A percentile compares a stretch with the other conserved stretches of the same genome.
Evolutionary conservation across 2,888 invertebrate genomes (phyloP).

Genomic region (Apocheima hispidaria): DNA sequence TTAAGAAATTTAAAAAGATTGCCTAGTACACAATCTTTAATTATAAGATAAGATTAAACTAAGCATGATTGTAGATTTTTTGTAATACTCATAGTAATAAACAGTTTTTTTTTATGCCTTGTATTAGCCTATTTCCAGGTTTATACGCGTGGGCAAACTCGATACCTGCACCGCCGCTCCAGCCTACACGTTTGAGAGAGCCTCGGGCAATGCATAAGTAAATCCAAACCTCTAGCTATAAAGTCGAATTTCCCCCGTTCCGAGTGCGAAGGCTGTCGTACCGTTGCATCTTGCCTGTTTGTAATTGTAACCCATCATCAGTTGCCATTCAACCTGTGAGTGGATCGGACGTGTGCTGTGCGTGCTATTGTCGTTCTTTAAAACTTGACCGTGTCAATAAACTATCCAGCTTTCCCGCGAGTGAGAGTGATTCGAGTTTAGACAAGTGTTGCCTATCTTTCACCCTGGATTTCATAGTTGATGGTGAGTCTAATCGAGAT

Average conservation of each 20-base stretch:
- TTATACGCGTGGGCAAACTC: slow-evolving; percentile 51
- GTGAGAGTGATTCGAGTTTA: slow-evolving; percentile 53
- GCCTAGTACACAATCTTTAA: too few relatives aligned
- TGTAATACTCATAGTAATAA: background rate
- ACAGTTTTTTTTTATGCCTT: background rate
- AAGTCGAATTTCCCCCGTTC: slow-evolving; percentile 55
- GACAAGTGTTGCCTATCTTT: slow-evolving; percentile 44
- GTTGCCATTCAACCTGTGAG: slow-evolving; percentile 60
- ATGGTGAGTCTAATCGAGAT: slow-evolving; percentile 59
- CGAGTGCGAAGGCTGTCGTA: slow-evolving; percentile 53
- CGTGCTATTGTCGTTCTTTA: slow-evolving; percentile 36
- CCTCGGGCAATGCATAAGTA: slow-evolving; percentile 33
- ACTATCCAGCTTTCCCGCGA: slow-evolving; percentile 58
- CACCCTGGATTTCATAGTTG: slow-evolving; percentile 76
- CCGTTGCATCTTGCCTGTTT: slow-evolving; percentile 57
- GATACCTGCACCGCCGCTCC: slow-evolving; percentile 38
- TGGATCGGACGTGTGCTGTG: slow-evolving; percentile 56
- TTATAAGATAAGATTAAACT: too few relatives aligned
- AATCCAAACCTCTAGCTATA: slow-evolving; percentile 43
- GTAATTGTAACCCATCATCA: slow-evolving; percentile 54
- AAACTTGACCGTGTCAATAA: slow-evolving; percentile 62
- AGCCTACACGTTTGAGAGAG: slow-evolving; percentile 37
- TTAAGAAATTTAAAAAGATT: too few relatives aligned
- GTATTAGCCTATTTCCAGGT: slow-evolving; percentile 13
- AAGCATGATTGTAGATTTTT: too few relatives aligned